phyloP scores from a whole-genome alignment of 2,888 invertebrate species.

The Drosophila maculinotata region DNA sequence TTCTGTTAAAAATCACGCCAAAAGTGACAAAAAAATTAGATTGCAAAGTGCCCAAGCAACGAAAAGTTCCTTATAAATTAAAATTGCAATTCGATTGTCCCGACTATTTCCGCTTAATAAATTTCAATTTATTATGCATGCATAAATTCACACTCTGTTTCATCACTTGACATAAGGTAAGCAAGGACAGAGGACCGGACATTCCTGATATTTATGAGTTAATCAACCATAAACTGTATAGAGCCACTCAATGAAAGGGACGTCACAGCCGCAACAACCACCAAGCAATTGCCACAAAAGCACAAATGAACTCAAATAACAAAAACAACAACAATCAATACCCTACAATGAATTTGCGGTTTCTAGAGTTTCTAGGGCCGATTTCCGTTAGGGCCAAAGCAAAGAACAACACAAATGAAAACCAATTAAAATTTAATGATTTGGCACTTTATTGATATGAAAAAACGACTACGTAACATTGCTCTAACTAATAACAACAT shows the following conservation, averaged over 20 bases:
- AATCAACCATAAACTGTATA: slow-evolving; percentile 63
- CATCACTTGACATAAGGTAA: slow-evolving; percentile 16
- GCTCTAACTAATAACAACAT: neutral
- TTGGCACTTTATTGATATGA: slow-evolving; percentile 38
- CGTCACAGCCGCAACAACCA: slow-evolving; percentile 21
- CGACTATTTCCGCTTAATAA: slow-evolving; percentile 56
- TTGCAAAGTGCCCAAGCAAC: no score
- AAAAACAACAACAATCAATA: slow-evolving; percentile 28
- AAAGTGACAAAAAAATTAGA: no score
- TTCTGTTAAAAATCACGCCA: no score
- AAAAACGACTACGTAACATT: neutral
- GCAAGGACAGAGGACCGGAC: slow-evolving; percentile 15
- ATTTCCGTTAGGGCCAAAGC: slow-evolving; percentile 29
- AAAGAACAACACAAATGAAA: slow-evolving; percentile 54
- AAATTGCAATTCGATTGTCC: no score
- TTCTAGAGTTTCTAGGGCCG: slow-evolving; percentile 46
- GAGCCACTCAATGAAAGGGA: slow-evolving; percentile 35
- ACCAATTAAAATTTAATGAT: slow-evolving; percentile 73
- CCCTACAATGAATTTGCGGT: slow-evolving; percentile 66
- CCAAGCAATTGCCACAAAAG: slow-evolving; percentile 23
- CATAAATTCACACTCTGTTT: slow-evolving; percentile 28
- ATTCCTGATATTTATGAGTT: slow-evolving; percentile 45
- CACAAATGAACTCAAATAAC: slow-evolving; percentile 17
- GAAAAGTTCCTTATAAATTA: no score
- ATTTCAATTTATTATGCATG: slow-evolving; percentile 50